Conservation (phyloP, 2,888 invertebrate genomes). For the Xestia sexstrigata region DNA sequence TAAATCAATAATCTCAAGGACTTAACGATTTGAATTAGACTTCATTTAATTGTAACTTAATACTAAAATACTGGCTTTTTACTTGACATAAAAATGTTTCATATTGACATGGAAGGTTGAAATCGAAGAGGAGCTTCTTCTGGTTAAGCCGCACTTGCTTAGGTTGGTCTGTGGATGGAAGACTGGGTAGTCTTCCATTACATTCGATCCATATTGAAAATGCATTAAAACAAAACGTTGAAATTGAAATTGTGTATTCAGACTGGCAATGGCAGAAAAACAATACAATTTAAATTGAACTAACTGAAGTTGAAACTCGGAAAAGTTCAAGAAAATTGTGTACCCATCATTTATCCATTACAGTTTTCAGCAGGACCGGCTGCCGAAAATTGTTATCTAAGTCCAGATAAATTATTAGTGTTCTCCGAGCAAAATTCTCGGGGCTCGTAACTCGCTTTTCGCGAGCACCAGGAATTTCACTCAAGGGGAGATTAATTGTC, state of each 20-base stretch:
- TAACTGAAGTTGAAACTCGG: background rate
- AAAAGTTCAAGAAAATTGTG: background rate
- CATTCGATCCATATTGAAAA: too few species aligned
- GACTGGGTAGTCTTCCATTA: too few species aligned
- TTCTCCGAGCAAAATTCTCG: slow-evolving; percentile 43
- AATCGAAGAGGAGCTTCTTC: too few species aligned
- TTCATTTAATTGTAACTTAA: background rate
- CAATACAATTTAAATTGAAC: background rate
- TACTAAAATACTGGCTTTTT: background rate
- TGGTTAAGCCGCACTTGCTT: too few species aligned
- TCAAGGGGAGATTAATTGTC: slow-evolving; percentile 57
- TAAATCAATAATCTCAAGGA: slow-evolving; percentile 14
- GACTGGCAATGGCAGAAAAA: background rate
- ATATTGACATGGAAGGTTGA: too few species aligned
- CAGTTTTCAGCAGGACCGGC: background rate
- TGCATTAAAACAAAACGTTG: too few species aligned
- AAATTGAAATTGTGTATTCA: background rate
- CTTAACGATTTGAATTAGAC: background rate
- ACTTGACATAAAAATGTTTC: background rate
- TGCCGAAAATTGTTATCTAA: slow-evolving; percentile 17
- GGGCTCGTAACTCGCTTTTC: slow-evolving; percentile 41
- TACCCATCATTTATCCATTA: slow-evolving; percentile 1
- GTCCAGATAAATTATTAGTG: slow-evolving; percentile 37
- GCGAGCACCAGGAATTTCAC: slow-evolving; percentile 52
- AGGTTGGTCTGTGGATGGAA: too few species aligned